These are phyloP conservation scores for Eubucco bourcierii DNA, from an alignment of 2,113 vertebrate genomes.

Conservation along the genomic window DNA sequence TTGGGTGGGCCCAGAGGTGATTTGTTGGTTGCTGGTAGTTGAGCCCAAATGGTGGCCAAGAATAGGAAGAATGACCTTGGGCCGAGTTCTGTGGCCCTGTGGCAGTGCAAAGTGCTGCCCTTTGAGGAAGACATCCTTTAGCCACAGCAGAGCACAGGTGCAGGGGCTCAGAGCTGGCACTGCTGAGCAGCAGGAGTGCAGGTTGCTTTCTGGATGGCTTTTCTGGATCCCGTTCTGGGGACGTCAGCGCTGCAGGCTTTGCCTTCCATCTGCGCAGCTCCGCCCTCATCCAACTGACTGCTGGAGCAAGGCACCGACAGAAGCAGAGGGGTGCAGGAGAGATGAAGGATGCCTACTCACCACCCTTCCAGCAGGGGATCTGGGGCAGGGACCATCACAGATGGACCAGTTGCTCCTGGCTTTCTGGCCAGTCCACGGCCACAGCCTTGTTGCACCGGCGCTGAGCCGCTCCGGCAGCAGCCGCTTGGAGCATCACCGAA, in stretches of 20 bases:
- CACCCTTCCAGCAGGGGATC: neutral
- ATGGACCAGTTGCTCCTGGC: neutral
- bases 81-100: neutral
- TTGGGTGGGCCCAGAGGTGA: neutral
- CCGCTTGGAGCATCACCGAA: conserved; percentile 51
- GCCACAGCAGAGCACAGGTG: neutral
- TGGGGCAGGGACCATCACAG: conserved; percentile 13
- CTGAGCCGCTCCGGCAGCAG: neutral
- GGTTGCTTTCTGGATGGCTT: neutral
- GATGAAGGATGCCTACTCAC: neutral
- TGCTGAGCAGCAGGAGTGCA: neutral
- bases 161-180: neutral
- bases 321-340: neutral
- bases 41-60: neutral
- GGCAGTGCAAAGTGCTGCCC: neutral
- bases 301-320: neutral
- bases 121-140: neutral
- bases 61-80: neutral
- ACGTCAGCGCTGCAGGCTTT: neutral
- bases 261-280: neutral
- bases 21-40: neutral
- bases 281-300: neutral
- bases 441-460: conserved; percentile 10
- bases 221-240: neutral
- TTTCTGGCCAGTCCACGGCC: conserved; percentile 2